phyloP scores from a whole-genome alignment of 2,797 vertebrate genomes.

The Muscicapa comitata region DNA sequence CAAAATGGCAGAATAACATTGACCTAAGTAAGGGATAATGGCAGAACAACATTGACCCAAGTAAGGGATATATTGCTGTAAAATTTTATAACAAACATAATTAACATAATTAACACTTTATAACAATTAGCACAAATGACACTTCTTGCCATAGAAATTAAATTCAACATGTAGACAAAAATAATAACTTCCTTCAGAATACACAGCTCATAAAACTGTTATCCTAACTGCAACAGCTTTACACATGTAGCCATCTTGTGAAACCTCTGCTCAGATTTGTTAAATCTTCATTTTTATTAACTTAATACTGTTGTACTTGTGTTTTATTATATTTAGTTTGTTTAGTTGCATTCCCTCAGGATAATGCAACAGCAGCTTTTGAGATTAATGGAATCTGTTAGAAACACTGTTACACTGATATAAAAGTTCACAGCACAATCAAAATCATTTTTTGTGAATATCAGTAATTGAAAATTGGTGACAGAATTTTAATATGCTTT shows the following conservation, averaged over 20 bases:
- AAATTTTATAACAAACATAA: background rate
- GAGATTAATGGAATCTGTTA: conserved; percentile 54
- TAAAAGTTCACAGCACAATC: conserved; percentile 32
- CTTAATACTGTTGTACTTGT: conserved; percentile 59
- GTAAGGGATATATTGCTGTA: background rate
- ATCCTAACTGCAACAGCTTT: background rate
- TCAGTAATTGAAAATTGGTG: conserved; percentile 8
- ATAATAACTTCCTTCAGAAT: background rate
- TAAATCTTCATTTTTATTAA: background rate
- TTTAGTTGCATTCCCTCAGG: conserved; percentile 20
- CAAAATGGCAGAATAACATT: background rate
- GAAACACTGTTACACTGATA: background rate
- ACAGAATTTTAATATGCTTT: conserved; percentile 37
- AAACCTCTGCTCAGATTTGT: background rate
- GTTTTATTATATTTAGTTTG: conserved; percentile 42
- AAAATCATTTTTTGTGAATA: conserved; percentile 28
- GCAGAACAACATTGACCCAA: background rate
- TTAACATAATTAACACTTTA: background rate
- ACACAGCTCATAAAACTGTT: background rate
- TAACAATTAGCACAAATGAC: background rate
- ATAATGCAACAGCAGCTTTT: conserved; percentile 1
- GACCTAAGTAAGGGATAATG: background rate
- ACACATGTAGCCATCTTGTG: background rate
- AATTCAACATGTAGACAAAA: background rate
- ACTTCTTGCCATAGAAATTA: background rate